phyloP scores from a whole-genome alignment of 2,888 invertebrate species.

The Miltochrista miniata region DNA sequence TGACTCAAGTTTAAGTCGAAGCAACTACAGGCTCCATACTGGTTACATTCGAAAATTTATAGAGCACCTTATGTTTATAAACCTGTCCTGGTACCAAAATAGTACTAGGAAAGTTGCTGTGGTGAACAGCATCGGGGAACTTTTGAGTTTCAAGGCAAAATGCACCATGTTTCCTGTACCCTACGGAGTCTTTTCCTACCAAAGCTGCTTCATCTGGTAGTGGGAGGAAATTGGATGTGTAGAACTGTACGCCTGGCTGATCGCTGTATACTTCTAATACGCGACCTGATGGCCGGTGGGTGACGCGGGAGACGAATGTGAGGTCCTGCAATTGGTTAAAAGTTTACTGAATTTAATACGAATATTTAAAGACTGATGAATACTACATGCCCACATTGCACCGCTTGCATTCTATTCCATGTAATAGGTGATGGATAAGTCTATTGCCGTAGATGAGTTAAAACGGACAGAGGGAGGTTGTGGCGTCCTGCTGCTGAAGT shows the following conservation, averaged over 20 bases:
- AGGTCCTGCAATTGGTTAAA: conserved; percentile 45
- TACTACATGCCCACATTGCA: too few species aligned
- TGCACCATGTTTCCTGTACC: conserved; percentile 90
- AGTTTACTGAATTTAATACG: too few species aligned
- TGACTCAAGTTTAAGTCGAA: conserved; percentile 14
- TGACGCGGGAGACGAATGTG: conserved; percentile 76
- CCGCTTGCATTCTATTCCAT: too few species aligned
- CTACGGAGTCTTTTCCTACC: conserved; percentile 61
- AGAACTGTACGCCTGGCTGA: conserved; percentile 96
- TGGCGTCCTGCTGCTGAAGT: too few species aligned
- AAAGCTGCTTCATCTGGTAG: conserved; percentile 65
- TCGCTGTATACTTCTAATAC: conserved; percentile 90
- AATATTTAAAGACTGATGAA: too few species aligned
- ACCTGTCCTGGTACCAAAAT: conserved; percentile 87
- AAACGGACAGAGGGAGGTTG: too few species aligned
- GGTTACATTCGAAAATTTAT: conserved; percentile 76
- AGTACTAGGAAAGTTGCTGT: conserved; percentile 88
- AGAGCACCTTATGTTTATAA: conserved; percentile 88
- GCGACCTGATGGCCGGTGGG: conserved; percentile 88
- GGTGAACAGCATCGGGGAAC: conserved; percentile 94
- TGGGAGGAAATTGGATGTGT: conserved; percentile 91
- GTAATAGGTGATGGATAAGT: too few species aligned
- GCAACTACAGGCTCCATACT: conserved; percentile 35
- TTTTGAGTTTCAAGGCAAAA: conserved; percentile 96
- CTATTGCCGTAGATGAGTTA: too few species aligned